These are phyloP conservation scores for Pampus argenteus DNA, from an alignment of 2,797 vertebrate species.

Conservation along the genomic window DNA sequence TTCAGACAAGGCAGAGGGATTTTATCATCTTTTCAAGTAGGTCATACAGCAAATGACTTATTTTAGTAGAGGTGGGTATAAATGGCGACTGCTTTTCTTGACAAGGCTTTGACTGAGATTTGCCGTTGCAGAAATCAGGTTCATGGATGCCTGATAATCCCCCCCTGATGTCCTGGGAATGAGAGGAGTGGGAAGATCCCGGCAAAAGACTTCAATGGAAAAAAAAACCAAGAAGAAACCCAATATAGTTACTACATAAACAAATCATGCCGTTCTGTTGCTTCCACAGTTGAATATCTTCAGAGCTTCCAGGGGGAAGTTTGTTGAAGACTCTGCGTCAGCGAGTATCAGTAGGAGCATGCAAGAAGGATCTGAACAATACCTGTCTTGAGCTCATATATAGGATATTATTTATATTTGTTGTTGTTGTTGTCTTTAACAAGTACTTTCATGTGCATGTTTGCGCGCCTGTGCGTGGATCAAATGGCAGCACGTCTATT, in stretches of 20 bases:
- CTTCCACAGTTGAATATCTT: conserved; percentile 49
- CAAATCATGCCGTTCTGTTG: conserved; percentile 62
- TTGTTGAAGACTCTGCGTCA: conserved; percentile 60
- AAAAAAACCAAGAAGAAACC: conserved; percentile 32
- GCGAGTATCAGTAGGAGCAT: conserved; percentile 31
- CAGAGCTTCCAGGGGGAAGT: conserved; percentile 40
- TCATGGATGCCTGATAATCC: conserved; percentile 46
- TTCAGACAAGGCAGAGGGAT: conserved; percentile 71
- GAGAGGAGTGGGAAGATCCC: conserved; percentile 40
- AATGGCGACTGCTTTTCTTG: conserved; percentile 56
- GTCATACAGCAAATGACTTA: conserved; percentile 77
- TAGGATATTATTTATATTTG: conserved; percentile 25
- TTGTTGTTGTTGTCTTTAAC: conserved; percentile 28
- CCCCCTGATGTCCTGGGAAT: conserved; percentile 34
- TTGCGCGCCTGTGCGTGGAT: conserved; percentile 1
- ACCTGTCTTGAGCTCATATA: conserved; percentile 24
- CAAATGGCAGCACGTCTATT: conserved; percentile 25
- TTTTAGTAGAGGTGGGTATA: conserved; percentile 75
- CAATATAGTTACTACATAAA: conserved; percentile 45
- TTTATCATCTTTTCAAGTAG: conserved; percentile 74
- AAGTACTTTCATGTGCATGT: conserved; percentile 29
- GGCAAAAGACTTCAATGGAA: conserved; percentile 32
- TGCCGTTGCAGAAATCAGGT: conserved; percentile 46
- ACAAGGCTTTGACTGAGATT: conserved; percentile 70
- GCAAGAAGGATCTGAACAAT: conserved; percentile 15